phyloP scores from a whole-genome alignment of 2,888 invertebrate species.

The Hirtodrosophila histrioides region DNA sequence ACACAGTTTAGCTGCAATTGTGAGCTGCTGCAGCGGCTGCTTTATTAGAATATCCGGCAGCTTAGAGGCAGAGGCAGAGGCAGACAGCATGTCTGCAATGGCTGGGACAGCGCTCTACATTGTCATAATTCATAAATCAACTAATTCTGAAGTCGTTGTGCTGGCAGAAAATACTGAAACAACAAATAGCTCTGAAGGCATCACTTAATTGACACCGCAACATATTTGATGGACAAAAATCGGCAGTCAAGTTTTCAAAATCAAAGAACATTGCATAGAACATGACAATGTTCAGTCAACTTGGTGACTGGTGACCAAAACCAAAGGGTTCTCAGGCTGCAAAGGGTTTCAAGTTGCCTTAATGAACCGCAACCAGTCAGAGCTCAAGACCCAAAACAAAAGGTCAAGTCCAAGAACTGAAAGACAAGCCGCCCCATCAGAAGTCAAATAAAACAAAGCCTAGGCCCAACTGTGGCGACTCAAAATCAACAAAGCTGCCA shows the following conservation, averaged over 20 bases:
- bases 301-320: background rate
- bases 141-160: constrained; percentile 72
- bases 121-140: constrained; percentile 82
- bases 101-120: constrained; percentile 51
- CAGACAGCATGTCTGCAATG: constrained; percentile 64
- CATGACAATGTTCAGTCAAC: constrained; percentile 38
- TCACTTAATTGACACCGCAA: constrained; percentile 48
- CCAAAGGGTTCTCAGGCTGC: constrained; percentile 49
- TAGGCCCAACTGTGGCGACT: constrained; percentile 39
- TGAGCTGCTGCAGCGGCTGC: constrained; percentile 36
- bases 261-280: too few species aligned
- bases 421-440: constrained; percentile 49
- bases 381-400: constrained; percentile 41
- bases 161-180: constrained; percentile 43
- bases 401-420: constrained; percentile 67
- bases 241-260: constrained; percentile 7
- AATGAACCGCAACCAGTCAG: constrained; percentile 70
- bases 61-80: constrained; percentile 56
- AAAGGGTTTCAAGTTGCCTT: constrained; percentile 75
- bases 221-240: constrained; percentile 20
- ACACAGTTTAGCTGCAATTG: constrained; percentile 55
- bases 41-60: constrained; percentile 82
- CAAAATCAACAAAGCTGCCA: constrained; percentile 50
- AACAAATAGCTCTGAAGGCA: constrained; percentile 64
- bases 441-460: constrained; percentile 46